A percentile compares a stretch with the other conserved stretches of the same genome.
phyloP scores from a whole-genome alignment of 2,888 invertebrate genomes.

The Girardia tigrina region DNA sequence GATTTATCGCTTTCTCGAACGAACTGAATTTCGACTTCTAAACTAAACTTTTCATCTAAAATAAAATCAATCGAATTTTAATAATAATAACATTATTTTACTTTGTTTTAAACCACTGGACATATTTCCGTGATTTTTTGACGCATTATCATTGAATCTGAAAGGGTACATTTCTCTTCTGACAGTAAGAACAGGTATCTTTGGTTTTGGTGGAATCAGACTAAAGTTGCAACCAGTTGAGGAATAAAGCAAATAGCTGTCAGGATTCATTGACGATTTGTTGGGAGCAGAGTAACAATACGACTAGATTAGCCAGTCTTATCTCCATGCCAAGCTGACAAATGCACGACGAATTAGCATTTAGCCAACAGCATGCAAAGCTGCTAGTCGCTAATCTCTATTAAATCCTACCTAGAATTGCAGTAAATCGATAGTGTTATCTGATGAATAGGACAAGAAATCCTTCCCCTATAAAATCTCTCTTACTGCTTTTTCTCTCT shows the following conservation, averaged over 20 bases:
- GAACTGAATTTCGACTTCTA: conserved; percentile 6
- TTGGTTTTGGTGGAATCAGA: conserved; percentile 10
- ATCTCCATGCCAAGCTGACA: conserved; percentile 23
- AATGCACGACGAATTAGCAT: conserved; percentile 23
- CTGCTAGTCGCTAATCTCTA: conserved; percentile 23
- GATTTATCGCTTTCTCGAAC: neutral
- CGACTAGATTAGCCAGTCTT: conserved; percentile 18
- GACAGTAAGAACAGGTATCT: conserved; percentile 15
- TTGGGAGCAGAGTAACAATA: conserved; percentile 20
- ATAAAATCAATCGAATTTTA: neutral
- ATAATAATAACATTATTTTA: neutral
- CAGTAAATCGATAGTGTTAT: conserved; percentile 23
- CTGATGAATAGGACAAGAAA: conserved; percentile 23
- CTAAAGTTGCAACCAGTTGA: conserved; percentile 23
- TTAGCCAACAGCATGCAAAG: conserved; percentile 23
- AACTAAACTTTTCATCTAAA: conserved; percentile 1
- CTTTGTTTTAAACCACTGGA: conserved; percentile 15
- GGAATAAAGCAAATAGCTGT: conserved; percentile 16
- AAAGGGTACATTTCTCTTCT: conserved; percentile 23
- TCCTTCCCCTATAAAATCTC: conserved; percentile 18
- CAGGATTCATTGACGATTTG: conserved; percentile 23
- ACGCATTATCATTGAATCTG: conserved; percentile 19
- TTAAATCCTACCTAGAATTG: conserved; percentile 14
- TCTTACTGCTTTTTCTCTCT: conserved; percentile 23
- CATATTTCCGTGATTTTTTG: conserved; percentile 3